Evolutionary conservation across 2,797 vertebrate species (phyloP), one percentile per base, ranked within the genome.

Genomic region (Melanotaenia pygmaea): DNA sequence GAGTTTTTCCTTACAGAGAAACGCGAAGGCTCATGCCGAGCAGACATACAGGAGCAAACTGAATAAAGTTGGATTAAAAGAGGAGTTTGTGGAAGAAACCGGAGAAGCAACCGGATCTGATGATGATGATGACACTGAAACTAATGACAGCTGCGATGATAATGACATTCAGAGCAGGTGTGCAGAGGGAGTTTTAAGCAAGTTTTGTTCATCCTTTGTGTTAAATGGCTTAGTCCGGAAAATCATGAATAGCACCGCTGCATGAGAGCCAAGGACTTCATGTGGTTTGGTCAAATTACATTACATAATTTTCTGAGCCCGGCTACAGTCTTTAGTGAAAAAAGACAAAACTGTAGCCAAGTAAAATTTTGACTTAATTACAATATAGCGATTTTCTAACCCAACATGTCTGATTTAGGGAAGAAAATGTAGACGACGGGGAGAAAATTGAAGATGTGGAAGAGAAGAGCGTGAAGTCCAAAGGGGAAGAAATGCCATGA

Each of bases 21-120:
- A 91, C 64, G 97, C 96, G 50, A 93, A 93, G 74, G 95, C 89
- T 68, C 93, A 80, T 32, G 97, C 94, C 58, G 96, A 98, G 80
- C 94, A 91, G 69, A 88, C 76, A 10, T 98, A 96, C 86, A 95
- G 89, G 76, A 85, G 87, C 50, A 93, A 94, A 35, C 93, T 99
- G 79, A 90, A 85, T 88, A 94, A 95, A 81, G 94, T 86, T 0
- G 97, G 97, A 2, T 70, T 98, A 64, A 94, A 94, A 0, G 96
- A 99, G 89, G 92, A 93, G 51, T 98, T 99, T 89, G 93, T 99
- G 63, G 93, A 84, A 79, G 90, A 89, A 83, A 96, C 95, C 64
- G 96, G 95, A 80, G 83, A 88, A 79, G 84, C 76, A 38, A 60
- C 62, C 59, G 64, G 43, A 69, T 78, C 85, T 26, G 67, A 88